Conservation (phyloP, 2,797 vertebrate genomes). For the Takifugu ocellatus region DNA sequence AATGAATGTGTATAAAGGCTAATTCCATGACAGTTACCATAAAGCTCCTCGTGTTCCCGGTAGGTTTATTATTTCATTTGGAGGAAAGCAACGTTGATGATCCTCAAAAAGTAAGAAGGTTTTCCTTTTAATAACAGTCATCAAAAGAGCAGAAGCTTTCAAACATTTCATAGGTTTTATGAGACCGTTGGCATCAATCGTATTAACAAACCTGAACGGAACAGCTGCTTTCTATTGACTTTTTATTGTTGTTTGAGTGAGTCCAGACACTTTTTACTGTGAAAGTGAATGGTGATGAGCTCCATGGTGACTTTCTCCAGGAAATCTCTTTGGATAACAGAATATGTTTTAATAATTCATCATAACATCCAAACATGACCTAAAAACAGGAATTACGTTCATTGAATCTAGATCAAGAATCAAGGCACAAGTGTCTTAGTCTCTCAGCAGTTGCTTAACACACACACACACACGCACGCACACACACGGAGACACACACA, state of each 20-base stretch:
- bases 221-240: constrained; percentile 4
- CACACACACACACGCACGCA: background rate
- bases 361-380: no score
- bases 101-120: no score
- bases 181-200: constrained; percentile 6
- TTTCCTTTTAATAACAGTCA: no score
- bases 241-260: constrained; percentile 9
- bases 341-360: no score
- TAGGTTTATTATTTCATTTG: no score
- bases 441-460: background rate
- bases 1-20: no score
- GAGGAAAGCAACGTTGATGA: no score
- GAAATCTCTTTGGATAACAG: background rate
- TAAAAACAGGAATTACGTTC: background rate
- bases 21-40: no score
- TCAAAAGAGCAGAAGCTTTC: background rate
- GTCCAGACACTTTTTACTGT: constrained; percentile 3
- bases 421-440: no score
- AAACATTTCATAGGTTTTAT: background rate
- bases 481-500: background rate
- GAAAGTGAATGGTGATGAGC: background rate
- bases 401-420: background rate
- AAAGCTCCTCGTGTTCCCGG: no score
- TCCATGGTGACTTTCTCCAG: background rate
- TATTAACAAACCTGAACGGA: background rate